Base-by-base conservation (phyloP, 2,113 vertebrate genomes). In the Triplophysa rosa region DNA sequence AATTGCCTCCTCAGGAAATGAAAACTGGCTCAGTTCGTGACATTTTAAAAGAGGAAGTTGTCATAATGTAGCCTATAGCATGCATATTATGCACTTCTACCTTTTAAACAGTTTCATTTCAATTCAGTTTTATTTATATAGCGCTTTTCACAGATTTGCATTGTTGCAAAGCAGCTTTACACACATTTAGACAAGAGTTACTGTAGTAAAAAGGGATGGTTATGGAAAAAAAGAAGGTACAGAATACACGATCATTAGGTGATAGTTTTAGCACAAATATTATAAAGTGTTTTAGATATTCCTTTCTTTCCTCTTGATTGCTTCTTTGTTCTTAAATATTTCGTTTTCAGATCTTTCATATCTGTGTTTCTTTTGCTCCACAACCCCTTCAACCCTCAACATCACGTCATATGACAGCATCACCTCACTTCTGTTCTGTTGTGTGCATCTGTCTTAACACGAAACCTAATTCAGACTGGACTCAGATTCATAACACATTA, bases 1-100 rank as follows among this genome's bases (percentile, higher is more conserved):
- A 85, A 83, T 79, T 54, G 81, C 69, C 56, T 84, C 42, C 58
- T 54, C 78, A 84, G 84, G 80, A 85, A 84, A 84, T 82, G 69
- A 80, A 73, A 82, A 82, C 77, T 83, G 83, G 81, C 42, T 11
- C 85, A 82, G 81, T 77, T 87, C 79, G 70, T 77, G 72, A 73
- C 67, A 80, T 79, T 77, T 67, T 81, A 77, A 82, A 82, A 82
- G 52, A 52, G 67, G 80, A 79, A 72, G 72, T 80, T 71, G 67
- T 80, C 24, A 13, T 64, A 56, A 71, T 68, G 23, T 73, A n/a
- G n/a, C n/a, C n/a, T n/a, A 42, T 67, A 64, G 19, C 29, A 3
- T 19, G 61, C 68, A 37, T 80, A 37, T 37, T 37, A 16, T 58
- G 23, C 54, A 19, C 65, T 54, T 59, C 49, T 12, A 40, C 3